Base-by-base conservation (phyloP, 2,888 invertebrate genomes). In the Leptinotarsa haldemani region DNA sequence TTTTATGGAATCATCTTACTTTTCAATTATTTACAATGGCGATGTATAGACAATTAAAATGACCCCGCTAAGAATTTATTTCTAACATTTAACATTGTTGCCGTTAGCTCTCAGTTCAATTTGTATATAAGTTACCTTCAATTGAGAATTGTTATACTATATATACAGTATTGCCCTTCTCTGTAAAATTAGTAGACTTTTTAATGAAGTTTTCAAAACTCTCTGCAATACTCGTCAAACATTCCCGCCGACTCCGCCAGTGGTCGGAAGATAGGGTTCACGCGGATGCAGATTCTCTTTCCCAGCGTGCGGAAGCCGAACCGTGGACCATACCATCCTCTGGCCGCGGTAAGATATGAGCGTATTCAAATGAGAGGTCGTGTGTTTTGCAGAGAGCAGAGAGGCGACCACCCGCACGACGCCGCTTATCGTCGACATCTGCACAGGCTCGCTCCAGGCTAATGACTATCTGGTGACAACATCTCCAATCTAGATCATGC, bases 401-500 rank as follows among this genome's bases (percentile, higher is more conserved):
- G 77, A 77, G 79, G 73, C 85, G 86, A 86, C 86, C 86, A 86
- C 87, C 87, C 87, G 85, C 84, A 80, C 80, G 84, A 83, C 78
- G 78, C 77, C 79, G 79, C 84, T 86, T 86, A 85, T 86, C 86
- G 81, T 80, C 75, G 76, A 80, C 82, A 84, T 85, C 86, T 85
- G 84, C 84, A 80, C 83, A 82, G 80, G 82, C 78, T 79, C 81
- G 81, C 81, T 80, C 79, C 81, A 78, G 81, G 67, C 74, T 76
- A 73, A 69, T 73, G 74, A 72, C 82, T 87, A 87, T 88, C 88
- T 88, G 88, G 88, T 87, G 88, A 88, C 88, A 87, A 88, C 84
- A 88, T 88, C 88, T 86, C 80, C 85, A 85, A 86, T 87, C 87
- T 87, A 86, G 86, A 87, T 87, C 87, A 86, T 86, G 86, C 84